Percentiles rank a stretch among this genome's conserved stretches.
Evolutionary conservation across 2,797 vertebrate species (phyloP).

Genomic region (Tangara arthus): DNA sequence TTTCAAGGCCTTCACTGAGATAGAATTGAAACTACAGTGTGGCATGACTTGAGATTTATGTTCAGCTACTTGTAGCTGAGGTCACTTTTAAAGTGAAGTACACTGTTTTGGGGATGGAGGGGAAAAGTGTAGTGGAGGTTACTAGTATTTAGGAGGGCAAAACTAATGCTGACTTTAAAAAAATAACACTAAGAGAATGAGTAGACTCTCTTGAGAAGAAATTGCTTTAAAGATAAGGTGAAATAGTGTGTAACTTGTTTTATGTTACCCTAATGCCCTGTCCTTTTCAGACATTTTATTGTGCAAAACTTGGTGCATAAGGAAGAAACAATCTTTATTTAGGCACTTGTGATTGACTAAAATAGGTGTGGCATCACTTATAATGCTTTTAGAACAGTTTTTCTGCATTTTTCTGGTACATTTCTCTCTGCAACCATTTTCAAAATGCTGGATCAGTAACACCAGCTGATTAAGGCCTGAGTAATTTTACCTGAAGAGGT

Average conservation of each 20-base stretch:
- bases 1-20: not conserved
- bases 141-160: not conserved
- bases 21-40: not conserved
- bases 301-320: not conserved
- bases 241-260: not conserved
- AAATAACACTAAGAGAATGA: not conserved
- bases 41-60: not conserved
- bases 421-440: not conserved
- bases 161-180: not conserved
- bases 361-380: not conserved
- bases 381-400: not conserved
- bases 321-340: not conserved
- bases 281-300: not conserved
- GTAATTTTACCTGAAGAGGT: not conserved
- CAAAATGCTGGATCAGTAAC: not conserved
- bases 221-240: not conserved
- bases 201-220: not conserved
- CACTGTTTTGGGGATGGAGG: accelerated
- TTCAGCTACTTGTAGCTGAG: not conserved
- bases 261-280: not conserved
- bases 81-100: not conserved
- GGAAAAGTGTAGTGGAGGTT: not conserved
- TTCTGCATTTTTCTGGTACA: not conserved
- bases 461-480: not conserved
- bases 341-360: not conserved